These are phyloP conservation scores for Hylaeus volcanicus DNA, from an alignment of 1,140 invertebrate species.

Conservation along the genomic window DNA sequence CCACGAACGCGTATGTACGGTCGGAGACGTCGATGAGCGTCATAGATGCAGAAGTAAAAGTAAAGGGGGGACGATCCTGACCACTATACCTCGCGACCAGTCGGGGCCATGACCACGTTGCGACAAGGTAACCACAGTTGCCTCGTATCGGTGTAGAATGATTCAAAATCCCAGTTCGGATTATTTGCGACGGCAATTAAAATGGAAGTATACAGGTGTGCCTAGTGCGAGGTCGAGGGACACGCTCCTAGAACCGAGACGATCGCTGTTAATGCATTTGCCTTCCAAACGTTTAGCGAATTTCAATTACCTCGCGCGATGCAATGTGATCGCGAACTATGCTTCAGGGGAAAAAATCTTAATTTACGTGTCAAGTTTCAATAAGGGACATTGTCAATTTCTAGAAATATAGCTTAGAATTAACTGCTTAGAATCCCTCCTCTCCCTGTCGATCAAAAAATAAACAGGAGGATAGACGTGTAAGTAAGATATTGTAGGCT, in stretches of 20 bases:
- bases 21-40: not conserved
- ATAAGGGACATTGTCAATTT: too few relatives aligned
- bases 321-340: conserved; percentile 14
- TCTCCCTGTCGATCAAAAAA: too few relatives aligned
- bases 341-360: too few relatives aligned
- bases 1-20: not conserved
- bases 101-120: conserved; percentile 74
- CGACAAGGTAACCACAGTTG: conserved; percentile 69
- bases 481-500: too few relatives aligned
- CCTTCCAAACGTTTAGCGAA: not conserved
- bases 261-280: not conserved
- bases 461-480: too few relatives aligned
- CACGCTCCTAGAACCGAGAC: not conserved
- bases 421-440: too few relatives aligned
- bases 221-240: not conserved
- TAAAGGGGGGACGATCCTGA: conserved; percentile 64
- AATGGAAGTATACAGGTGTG: conserved; percentile 10
- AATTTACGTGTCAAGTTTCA: too few relatives aligned
- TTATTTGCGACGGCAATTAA: not conserved
- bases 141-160: conserved; percentile 34
- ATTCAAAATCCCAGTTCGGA: conserved; percentile 17
- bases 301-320: conserved; percentile 5
- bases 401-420: too few relatives aligned
- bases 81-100: conserved; percentile 56
- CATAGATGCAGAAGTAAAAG: conserved; percentile 65